These are phyloP conservation scores for Telmatherina bonti DNA, from an alignment of 2,797 vertebrate genomes.

Conservation along the genomic window DNA sequence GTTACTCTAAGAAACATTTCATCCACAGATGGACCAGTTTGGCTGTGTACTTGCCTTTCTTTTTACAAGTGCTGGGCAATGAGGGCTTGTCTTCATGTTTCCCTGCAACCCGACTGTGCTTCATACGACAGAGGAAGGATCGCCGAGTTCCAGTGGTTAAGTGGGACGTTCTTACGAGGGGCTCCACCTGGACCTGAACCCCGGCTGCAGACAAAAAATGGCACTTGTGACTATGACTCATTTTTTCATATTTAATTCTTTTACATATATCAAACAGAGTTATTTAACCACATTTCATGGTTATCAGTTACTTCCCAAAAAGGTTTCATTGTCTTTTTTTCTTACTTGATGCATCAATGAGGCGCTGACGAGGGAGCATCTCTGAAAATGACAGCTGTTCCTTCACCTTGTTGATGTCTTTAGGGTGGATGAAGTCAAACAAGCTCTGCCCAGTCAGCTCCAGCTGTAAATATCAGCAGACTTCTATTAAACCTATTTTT, in stretches of 20 bases:
- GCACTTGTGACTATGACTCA: not conserved
- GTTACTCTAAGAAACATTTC: not conserved
- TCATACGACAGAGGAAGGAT: slow-evolving; percentile 98
- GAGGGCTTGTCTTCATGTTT: slow-evolving; percentile 89
- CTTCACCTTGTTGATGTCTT: slow-evolving; percentile 98
- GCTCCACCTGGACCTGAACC: slow-evolving; percentile 89
- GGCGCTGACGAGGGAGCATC: slow-evolving; percentile 87
- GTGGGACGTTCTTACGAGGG: slow-evolving; percentile 82
- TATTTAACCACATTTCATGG: too few species aligned
- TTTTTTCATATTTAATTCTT: not conserved
- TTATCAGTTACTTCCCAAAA: not conserved
- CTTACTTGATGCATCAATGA: slow-evolving; percentile 94
- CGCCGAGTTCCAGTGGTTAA: slow-evolving; percentile 91
- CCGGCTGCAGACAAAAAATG: slow-evolving; percentile 81
- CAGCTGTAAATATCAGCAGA: slow-evolving; percentile 76
- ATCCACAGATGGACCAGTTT: not conserved
- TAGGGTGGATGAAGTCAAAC: slow-evolving; percentile 96
- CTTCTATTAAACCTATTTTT: not conserved
- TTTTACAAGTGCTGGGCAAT: slow-evolving; percentile 88
- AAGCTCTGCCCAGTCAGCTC: slow-evolving; percentile 96
- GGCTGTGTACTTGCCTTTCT: slow-evolving; percentile 86
- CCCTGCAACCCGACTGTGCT: slow-evolving; percentile 88
- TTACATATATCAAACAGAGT: too few species aligned
- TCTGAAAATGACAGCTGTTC: slow-evolving; percentile 95
- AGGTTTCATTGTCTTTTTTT: slow-evolving; percentile 1